Base-by-base conservation (phyloP, 1,140 invertebrate species). In the Diuraphis noxia region DNA sequence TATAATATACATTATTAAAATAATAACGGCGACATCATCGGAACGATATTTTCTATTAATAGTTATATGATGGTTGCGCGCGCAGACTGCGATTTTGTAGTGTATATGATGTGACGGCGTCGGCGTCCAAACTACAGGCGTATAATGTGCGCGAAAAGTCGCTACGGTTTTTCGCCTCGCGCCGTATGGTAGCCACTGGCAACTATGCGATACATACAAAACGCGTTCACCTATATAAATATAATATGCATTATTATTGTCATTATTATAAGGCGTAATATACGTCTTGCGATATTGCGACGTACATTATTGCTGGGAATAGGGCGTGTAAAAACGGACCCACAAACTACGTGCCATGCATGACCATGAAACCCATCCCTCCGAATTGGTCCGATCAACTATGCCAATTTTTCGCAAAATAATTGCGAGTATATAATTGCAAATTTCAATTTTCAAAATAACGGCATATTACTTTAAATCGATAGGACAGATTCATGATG, bases 171-270 rank as follows among this genome's bases (percentile, higher is more conserved):
- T 72, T 81, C 21, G 38, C 36, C 56, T 38, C 9, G 23, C 38
- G 38, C 79, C 8, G 79, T 21, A 49, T n/a, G 84, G 84, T 85
- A 85, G 84, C 84, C 84, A 85, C 84, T 85, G 17, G 84, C 84
- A 85, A 43, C 79, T 49, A 34, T 8, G 25, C 84, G n/a, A 85
- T 46, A 85, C 84, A 85, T n/a, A 85, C 46, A n/a, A 72, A 40
- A 13, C 82, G 40, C 8, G n/a, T 40, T 63, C 30, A 72, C 56
- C 36, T 38, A 79, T 21, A 38, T 38, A 23, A 9, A 40, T 38
- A 38, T 81, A 81, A 81, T 23, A 40, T 25, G 79, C 9, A 81
- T 36, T 38, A 79, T 79, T 79, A 38, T 72, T 72, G 13, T 72
- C 56, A 72, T 40, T 40, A 81, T 38, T 81, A 81, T 81, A 9